A percentile compares a stretch with the other conserved stretches of the same genome.
phyloP scores from a whole-genome alignment of 92 coral and sea anemone genomes.

The Hydrozoanthus gracilis region DNA sequence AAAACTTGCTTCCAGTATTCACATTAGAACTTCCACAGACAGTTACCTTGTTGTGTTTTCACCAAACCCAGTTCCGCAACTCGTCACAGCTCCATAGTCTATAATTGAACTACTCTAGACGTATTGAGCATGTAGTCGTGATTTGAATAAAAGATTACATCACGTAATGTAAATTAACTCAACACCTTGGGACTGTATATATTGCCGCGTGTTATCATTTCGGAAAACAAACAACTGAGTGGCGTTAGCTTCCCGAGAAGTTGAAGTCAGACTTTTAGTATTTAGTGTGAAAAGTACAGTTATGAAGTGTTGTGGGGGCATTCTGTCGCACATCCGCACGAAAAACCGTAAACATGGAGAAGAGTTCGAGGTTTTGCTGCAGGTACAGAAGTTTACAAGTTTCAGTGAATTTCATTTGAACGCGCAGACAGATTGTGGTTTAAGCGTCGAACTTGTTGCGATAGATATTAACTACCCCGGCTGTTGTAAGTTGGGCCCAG shows the following conservation, averaged over 20 bases:
- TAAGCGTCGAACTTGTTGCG: background rate
- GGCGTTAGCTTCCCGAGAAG: background rate
- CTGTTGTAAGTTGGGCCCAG: no score
- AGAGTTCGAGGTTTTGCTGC: background rate
- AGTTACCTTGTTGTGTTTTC: no score
- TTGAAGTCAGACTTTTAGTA: background rate
- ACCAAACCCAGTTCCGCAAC: no score
- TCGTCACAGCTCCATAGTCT: no score
- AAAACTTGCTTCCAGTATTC: no score
- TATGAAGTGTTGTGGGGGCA: background rate
- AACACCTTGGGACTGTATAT: background rate
- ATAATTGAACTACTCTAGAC: no score
- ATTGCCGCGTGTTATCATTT: background rate
- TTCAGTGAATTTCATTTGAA: background rate
- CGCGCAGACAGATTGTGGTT: background rate
- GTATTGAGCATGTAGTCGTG: no score
- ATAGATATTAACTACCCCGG: background rate
- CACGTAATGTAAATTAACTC: slow-evolving; percentile 5
- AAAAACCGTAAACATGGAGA: background rate
- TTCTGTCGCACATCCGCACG: background rate
- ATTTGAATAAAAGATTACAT: background rate
- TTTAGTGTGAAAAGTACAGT: background rate
- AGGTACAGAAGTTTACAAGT: background rate
- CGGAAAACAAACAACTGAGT: background rate
- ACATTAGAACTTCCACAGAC: no score